phyloP scores from a whole-genome alignment of 2,113 vertebrate genomes.

The Colinus virginianus region DNA sequence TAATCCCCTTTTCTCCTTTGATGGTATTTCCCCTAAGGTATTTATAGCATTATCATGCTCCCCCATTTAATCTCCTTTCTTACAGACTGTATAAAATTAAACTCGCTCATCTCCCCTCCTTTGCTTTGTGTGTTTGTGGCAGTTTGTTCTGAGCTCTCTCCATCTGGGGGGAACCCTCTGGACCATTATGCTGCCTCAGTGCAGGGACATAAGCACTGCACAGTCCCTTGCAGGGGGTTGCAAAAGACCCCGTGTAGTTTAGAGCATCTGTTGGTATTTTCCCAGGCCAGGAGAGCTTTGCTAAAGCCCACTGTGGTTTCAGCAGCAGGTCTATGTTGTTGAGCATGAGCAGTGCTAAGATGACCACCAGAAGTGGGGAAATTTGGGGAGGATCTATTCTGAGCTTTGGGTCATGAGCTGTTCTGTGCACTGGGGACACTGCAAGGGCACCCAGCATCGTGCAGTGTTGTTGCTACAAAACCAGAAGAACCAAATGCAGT shows the following conservation, averaged over 20 bases:
- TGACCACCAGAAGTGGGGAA: background rate
- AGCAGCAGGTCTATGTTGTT: background rate
- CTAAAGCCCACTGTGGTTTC: background rate
- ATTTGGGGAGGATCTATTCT: background rate
- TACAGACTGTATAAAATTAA: slow-evolving; percentile 20
- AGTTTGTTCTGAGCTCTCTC: background rate
- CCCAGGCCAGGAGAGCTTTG: background rate
- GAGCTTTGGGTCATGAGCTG: background rate
- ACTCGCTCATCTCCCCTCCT: background rate
- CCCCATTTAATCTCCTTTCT: slow-evolving; percentile 55
- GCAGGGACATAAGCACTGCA: accelerated
- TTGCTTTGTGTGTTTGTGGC: background rate
- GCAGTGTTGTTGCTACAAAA: background rate
- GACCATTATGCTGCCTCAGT: background rate
- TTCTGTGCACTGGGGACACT: background rate
- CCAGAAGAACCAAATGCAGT: background rate
- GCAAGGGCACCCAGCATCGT: background rate
- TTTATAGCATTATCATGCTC: slow-evolving; percentile 55
- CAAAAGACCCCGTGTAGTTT: background rate
- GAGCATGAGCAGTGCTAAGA: background rate
- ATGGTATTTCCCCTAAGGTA: slow-evolving; percentile 68
- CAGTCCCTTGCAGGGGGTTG: background rate
- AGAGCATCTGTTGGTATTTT: background rate
- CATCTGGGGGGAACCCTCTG: background rate
- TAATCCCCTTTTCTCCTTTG: slow-evolving; percentile 67